Conservation (phyloP, 2,113 vertebrate genomes). For the Gambusia holbrooki region DNA sequence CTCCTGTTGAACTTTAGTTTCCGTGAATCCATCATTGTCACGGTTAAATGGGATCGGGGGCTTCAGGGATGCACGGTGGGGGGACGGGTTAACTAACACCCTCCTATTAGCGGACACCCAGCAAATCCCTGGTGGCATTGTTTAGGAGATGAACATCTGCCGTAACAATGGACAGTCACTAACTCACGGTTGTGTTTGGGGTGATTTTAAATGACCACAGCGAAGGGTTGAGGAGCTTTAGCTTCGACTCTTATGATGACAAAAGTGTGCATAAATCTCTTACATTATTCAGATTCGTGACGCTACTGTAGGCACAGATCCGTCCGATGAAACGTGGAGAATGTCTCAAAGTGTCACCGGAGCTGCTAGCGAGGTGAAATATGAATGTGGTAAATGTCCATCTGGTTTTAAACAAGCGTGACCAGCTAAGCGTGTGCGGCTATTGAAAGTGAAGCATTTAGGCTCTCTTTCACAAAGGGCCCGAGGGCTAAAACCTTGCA, state of each 20-base stretch:
- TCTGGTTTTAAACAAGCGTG: slow-evolving; percentile 74
- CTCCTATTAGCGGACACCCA: slow-evolving; percentile 37
- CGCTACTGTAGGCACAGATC: neutral
- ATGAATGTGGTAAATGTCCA: slow-evolving; percentile 64
- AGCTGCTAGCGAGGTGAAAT: slow-evolving; percentile 57
- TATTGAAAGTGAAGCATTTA: slow-evolving; percentile 70
- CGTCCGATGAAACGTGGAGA: neutral
- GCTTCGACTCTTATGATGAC: slow-evolving; percentile 5
- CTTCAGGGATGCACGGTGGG: slow-evolving; percentile 44
- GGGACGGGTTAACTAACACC: slow-evolving; percentile 53
- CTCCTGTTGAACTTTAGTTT: slow-evolving; percentile 67
- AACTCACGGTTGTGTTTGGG: slow-evolving; percentile 11
- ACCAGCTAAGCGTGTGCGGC: slow-evolving; percentile 74
- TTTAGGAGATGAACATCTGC: slow-evolving; percentile 65
- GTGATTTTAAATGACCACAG: slow-evolving; percentile 10
- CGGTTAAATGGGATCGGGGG: slow-evolving; percentile 48
- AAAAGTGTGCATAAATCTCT: neutral
- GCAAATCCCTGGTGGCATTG: slow-evolving; percentile 52
- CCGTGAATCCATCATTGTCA: slow-evolving; percentile 84
- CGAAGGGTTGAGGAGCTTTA: neutral
- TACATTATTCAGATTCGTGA: neutral
- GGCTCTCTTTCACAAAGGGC: slow-evolving; percentile 74
- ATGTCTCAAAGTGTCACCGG: slow-evolving; percentile 38
- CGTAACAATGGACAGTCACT: slow-evolving; percentile 43
- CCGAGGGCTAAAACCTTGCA: slow-evolving; percentile 68